Percentiles rank a stretch among this genome's conserved stretches.
These are phyloP conservation scores for Orussus abietinus DNA, from an alignment of 1,140 invertebrate genomes.

Conservation along the genomic window DNA sequence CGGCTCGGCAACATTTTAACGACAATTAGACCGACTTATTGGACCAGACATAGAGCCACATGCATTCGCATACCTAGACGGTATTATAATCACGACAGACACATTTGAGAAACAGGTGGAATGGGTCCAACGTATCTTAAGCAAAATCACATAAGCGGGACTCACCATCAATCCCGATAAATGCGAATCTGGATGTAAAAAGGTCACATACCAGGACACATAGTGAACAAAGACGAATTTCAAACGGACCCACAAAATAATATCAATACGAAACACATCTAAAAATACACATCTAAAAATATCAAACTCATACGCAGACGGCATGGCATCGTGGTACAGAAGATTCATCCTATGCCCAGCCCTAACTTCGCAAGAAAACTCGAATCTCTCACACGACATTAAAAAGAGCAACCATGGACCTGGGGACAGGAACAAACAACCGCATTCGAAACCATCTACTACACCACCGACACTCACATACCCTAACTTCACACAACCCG, in stretches of 20 bases:
- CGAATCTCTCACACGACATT: conserved; percentile 28
- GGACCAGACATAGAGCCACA: conserved; percentile 10
- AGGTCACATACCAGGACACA: not conserved
- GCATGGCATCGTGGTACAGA: conserved; percentile 45
- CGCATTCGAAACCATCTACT: conserved; percentile 21
- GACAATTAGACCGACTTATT: conserved; percentile 22
- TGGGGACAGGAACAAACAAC: conserved; percentile 25
- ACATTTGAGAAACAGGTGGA: conserved; percentile 25
- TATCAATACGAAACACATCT: too few relatives aligned
- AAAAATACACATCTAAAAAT: too few relatives aligned
- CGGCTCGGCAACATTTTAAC: conserved; percentile 30
- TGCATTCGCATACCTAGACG: conserved; percentile 26
- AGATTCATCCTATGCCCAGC: conserved; percentile 44
- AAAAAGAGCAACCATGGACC: conserved; percentile 19
- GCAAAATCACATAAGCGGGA: conserved; percentile 2
- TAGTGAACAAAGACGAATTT: conserved; percentile 33
- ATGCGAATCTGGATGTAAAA: conserved; percentile 14
- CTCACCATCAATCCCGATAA: conserved; percentile 19
- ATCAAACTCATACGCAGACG: too few relatives aligned
- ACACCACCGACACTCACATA: conserved; percentile 15
- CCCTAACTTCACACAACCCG: conserved; percentile 16
- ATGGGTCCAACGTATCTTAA: conserved; percentile 17
- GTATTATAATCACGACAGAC: conserved; percentile 18
- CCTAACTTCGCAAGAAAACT: conserved; percentile 45
- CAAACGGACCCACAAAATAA: too few relatives aligned